Conservation (phyloP, 1,140 invertebrate species). For the Gyrodactylus bullatarudis region DNA sequence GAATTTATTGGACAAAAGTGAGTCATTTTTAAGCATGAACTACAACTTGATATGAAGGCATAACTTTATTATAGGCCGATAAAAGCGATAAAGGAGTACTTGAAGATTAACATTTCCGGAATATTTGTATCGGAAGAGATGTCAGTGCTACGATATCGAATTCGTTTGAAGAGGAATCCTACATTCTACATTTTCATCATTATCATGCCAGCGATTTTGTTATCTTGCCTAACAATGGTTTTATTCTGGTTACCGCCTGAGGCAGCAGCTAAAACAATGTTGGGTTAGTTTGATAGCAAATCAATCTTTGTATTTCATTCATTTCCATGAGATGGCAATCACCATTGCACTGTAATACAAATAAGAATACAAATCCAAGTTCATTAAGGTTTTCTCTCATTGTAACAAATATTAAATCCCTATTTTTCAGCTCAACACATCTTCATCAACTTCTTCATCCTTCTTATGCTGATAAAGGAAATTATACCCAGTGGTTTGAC, state of each 20-base stretch:
- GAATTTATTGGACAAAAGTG: too few relatives aligned
- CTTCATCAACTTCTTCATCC: slow-evolving; percentile 7
- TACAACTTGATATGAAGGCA: background rate
- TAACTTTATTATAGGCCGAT: too few relatives aligned
- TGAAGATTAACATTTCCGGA: too few relatives aligned
- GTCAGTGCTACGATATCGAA: background rate
- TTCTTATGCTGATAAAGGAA: slow-evolving; percentile 16
- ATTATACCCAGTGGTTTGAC: slow-evolving; percentile 7
- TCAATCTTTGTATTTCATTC: too few relatives aligned
- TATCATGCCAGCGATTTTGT: slow-evolving; percentile 8
- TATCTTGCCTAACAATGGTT: slow-evolving; percentile 9
- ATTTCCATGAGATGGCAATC: too few relatives aligned
- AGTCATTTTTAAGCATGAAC: background rate
- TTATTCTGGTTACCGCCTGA: slow-evolving; percentile 10
- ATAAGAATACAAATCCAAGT: too few relatives aligned
- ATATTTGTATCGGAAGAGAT: too few relatives aligned
- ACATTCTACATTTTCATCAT: slow-evolving; percentile 9
- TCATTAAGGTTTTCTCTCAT: slow-evolving; percentile 8
- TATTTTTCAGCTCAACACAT: slow-evolving; percentile 1
- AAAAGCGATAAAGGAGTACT: too few relatives aligned
- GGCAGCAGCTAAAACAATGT: slow-evolving; percentile 8
- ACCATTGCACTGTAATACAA: too few relatives aligned
- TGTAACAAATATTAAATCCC: too few relatives aligned
- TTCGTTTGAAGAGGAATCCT: slow-evolving; percentile 4
- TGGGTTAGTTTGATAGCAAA: slow-evolving; percentile 7